Percentiles rank a stretch among this genome's conserved stretches.
These are phyloP conservation scores for Bradypodion ventrale DNA, from an alignment of 2,797 vertebrate species.

Conservation along the genomic window DNA sequence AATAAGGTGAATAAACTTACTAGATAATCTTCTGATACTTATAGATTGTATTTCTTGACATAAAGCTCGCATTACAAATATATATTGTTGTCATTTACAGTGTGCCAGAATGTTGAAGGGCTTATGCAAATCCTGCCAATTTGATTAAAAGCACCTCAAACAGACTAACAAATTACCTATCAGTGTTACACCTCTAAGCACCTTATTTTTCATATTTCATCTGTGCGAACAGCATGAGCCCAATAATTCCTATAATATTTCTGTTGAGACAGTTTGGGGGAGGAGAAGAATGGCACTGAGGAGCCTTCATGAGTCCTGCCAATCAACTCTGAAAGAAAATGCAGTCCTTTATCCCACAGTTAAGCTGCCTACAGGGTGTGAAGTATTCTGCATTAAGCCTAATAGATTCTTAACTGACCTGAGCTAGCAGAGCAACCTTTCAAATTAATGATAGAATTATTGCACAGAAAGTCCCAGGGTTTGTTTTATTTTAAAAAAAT, in stretches of 20 bases:
- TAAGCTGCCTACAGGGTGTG: not conserved
- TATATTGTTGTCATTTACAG: slow-evolving; percentile 9
- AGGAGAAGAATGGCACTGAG: not conserved
- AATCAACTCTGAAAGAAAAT: not conserved
- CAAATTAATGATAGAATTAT: not conserved
- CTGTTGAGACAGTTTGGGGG: accelerated
- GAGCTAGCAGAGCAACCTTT: not conserved
- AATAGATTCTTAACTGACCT: slow-evolving; percentile 6
- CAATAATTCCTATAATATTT: accelerated
- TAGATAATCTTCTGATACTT: not conserved
- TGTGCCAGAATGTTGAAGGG: slow-evolving; percentile 7
- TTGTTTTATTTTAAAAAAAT: too few species aligned
- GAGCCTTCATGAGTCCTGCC: not conserved
- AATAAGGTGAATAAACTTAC: not conserved
- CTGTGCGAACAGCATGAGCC: not conserved
- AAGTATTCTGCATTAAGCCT: not conserved
- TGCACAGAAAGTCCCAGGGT: not conserved
- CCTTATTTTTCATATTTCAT: not conserved
- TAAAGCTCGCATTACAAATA: not conserved
- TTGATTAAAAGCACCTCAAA: not conserved
- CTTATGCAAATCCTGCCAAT: not conserved
- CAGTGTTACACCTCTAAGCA: not conserved
- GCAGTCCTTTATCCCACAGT: accelerated
- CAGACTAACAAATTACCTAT: not conserved
- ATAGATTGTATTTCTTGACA: slow-evolving; percentile 4